phyloP scores from a whole-genome alignment of 2,113 vertebrate genomes.

The Pao palembangensis region DNA sequence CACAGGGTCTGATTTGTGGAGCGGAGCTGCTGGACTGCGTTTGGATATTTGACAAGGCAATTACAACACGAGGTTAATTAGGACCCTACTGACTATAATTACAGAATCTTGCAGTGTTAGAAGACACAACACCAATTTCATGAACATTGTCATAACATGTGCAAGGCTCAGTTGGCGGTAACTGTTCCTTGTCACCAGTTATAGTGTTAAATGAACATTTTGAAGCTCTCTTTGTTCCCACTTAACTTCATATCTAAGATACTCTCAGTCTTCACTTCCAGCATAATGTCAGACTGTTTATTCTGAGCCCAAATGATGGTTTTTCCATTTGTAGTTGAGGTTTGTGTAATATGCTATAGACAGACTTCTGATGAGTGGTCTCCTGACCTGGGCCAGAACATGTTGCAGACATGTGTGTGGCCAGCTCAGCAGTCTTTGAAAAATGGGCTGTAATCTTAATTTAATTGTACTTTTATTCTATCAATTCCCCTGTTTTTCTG shows the following conservation, averaged over 20 bases:
- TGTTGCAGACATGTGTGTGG: neutral
- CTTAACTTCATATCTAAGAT: neutral
- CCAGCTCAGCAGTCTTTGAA: slow-evolving; percentile 4
- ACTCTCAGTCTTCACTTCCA: neutral
- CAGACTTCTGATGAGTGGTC: slow-evolving; percentile 2
- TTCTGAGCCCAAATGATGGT: no score
- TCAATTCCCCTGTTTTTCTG: neutral
- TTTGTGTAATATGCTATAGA: neutral
- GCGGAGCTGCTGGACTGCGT: slow-evolving; percentile 5
- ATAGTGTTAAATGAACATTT: neutral
- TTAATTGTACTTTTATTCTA: neutral
- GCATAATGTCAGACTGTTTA: no score
- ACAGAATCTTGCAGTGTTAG: neutral
- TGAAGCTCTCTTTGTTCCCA: neutral
- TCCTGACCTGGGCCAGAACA: slow-evolving; percentile 7
- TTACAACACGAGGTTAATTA: slow-evolving; percentile 5
- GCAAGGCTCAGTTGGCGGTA: neutral
- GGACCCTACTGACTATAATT: neutral
- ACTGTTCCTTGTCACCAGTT: neutral
- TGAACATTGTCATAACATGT: neutral
- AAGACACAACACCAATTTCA: neutral
- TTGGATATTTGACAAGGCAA: slow-evolving; percentile 12
- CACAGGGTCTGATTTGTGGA: slow-evolving; percentile 6
- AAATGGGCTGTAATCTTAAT: slow-evolving; percentile 29
- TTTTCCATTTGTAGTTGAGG: no score